Evolutionary conservation across 2,888 invertebrate species (phyloP), one percentile per base, ranked within the genome.

Genomic region (Andrena bucephala): DNA sequence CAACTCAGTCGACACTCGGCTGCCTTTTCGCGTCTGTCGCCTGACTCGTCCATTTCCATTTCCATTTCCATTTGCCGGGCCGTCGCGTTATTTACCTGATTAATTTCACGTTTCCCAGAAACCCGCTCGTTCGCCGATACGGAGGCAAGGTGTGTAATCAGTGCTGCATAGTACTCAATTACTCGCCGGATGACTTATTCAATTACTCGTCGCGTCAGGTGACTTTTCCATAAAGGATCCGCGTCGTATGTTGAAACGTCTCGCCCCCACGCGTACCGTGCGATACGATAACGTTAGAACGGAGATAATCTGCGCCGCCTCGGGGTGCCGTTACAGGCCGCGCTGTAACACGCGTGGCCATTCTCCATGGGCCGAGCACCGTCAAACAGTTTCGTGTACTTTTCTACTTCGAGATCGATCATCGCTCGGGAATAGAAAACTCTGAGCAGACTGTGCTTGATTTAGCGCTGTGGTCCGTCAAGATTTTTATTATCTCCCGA

Each of bases 21-120:
- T 10, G 50, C 33, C 0, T 50, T 42, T 29, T 59, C 57, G 0
- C 10, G 16, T 13, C 27, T 27, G 27, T 27, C 27, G 27, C 27
- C 27, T 67, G 79, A 79, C 52, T 70, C 52, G 54, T 27, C 24
- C 36, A 13, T 24, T 42, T 4, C 59, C 10, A 29, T 57, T 27
- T 2, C 16, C 20, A 20, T 20, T 20, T 20, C 20, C 20, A 20
- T 20, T 20, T 20, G n/a, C 8, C n/a, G 8, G 16, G 10, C 42
- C 7, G n/a, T 31, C n/a, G 24, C 7, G 10, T 48, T 60, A 4
- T 60, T 60, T 27, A 8, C 60, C 6, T 13, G 29, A 70, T 59
- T 36, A 80, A 76, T 66, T 70, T 33, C 42, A 60, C 31, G 20
- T 60, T 70, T 76, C 31, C 1, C 8, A 48, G 76, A 13, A 76